Base-by-base conservation (phyloP, 2,888 invertebrate species). In the Trimorus sp. region DNA sequence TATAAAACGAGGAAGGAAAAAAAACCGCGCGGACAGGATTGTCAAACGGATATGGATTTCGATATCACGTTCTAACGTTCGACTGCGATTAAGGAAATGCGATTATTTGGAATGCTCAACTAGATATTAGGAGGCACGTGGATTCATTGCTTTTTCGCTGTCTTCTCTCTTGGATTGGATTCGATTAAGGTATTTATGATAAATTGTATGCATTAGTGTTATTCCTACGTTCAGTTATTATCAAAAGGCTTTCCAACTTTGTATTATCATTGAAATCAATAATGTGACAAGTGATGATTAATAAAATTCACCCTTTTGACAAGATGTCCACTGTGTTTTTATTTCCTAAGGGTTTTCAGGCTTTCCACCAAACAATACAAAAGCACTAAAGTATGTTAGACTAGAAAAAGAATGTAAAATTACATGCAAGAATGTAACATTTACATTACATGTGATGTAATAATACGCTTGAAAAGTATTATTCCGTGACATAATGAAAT, bases 181-280 rank as follows among this genome's bases (percentile, higher is more conserved):
- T 75, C 70, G 42, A 63, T 66, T 79, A 79, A 83, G 83, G 83
- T 83, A 83, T 83, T 83, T 83, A 83, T 83, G 59, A 14, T 71
- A 60, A 78, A 74, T 56, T 74, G 80, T 77, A 70, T 75, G 66
- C 51, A 78, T 66, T 71, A 69, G 49, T 79, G 51, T 78, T 79
- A 77, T 15, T 63, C 58, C 78, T 70, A 74, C 26, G 16, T 80
- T 68, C 45, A 73, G 11, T 56, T 73, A 76, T 56, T 65, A 70
- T 68, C 65, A 38, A 76, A 82, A 66, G 70, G 75, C 68, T 75
- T 82, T 71, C 49, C 70, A 78, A 79, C 66, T 73, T 76, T 83
- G 82, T 79, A 83, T 68, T 68, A 75, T 79, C 37, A 79, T 65
- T 40, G 14, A 48, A 54, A 62, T 8, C 56, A 69, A n/a, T 62